Evolutionary conservation across 2,888 invertebrate species (phyloP).

Genomic region (Dascillus cervinus): DNA sequence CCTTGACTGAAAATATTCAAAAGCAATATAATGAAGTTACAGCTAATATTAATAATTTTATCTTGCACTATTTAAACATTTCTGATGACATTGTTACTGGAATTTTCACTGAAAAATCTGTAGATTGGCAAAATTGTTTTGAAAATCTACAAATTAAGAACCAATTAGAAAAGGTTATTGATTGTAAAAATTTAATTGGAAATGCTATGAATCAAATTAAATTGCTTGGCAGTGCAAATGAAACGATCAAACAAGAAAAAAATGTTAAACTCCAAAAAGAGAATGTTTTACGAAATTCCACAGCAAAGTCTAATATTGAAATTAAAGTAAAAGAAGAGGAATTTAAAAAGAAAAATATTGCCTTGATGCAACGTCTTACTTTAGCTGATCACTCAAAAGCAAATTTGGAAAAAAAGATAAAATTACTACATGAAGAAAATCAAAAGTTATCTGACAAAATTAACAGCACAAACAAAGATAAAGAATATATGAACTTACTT

Average conservation of each 20-base stretch:
- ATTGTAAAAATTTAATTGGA: slow-evolving; percentile 21
- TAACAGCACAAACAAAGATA: slow-evolving; percentile 17
- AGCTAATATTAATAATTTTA: slow-evolving; percentile 21
- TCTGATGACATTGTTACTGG: slow-evolving; percentile 19
- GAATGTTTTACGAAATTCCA: slow-evolving; percentile 8
- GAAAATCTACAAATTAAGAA: slow-evolving; percentile 22
- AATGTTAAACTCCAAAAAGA: slow-evolving; percentile 11
- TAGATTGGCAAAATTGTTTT: slow-evolving; percentile 21
- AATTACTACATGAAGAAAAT: slow-evolving; percentile 29
- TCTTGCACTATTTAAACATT: slow-evolving; percentile 16
- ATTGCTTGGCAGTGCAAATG: slow-evolving; percentile 13
- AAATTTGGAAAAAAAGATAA: slow-evolving; percentile 27
- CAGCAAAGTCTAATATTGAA: slow-evolving; percentile 8
- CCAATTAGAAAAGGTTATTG: slow-evolving; percentile 20
- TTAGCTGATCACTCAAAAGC: slow-evolving; percentile 23
- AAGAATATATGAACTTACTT: slow-evolving; percentile 24
- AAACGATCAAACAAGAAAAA: neutral
- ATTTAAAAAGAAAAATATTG: slow-evolving; percentile 25
- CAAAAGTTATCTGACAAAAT: slow-evolving; percentile 18
- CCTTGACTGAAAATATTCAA: slow-evolving; percentile 25
- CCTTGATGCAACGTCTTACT: slow-evolving; percentile 24
- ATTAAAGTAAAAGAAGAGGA: slow-evolving; percentile 25
- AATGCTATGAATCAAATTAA: slow-evolving; percentile 22
- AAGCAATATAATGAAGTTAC: slow-evolving; percentile 25
- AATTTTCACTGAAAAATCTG: slow-evolving; percentile 18